These are phyloP conservation scores for Zaprionus ornatus DNA, from an alignment of 1,140 invertebrate genomes.

Conservation along the genomic window DNA sequence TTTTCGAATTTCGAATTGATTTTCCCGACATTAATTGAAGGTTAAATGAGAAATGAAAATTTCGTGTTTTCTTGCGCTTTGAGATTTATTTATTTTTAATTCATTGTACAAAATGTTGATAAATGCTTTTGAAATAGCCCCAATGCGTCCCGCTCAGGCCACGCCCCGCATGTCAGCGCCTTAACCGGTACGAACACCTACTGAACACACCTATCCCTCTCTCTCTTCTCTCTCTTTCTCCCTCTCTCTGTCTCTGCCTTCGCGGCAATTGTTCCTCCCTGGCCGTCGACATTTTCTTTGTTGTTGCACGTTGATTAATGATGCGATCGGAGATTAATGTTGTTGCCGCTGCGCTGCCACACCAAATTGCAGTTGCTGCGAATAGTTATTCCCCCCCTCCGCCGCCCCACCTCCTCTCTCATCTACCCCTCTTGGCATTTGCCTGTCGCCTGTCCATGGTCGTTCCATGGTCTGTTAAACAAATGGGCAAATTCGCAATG, in stretches of 20 bases:
- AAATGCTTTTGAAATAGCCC: slow-evolving; percentile 56
- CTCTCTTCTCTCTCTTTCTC: neutral
- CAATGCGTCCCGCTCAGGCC: neutral
- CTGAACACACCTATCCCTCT: neutral
- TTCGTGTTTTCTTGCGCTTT: slow-evolving; percentile 30
- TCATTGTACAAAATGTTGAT: slow-evolving; percentile 71
- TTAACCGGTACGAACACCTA: neutral
- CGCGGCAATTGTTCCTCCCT: neutral
- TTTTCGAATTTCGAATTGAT: neutral
- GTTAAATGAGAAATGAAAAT: slow-evolving; percentile 48
- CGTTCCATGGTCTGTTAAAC: slow-evolving; percentile 28
- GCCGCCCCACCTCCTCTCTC: neutral
- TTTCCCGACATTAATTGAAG: slow-evolving; percentile 20
- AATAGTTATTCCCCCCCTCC: slow-evolving; percentile 22
- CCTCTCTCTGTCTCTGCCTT: neutral
- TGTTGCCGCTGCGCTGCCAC: slow-evolving; percentile 34
- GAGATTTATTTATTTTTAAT: slow-evolving; percentile 57
- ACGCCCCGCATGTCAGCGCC: neutral
- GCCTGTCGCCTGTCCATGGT: slow-evolving; percentile 10
- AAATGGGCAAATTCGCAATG: slow-evolving; percentile 26
- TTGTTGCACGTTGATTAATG: slow-evolving; percentile 68
- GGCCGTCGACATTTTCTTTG: slow-evolving; percentile 31
- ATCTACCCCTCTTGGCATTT: neutral
- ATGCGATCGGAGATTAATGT: slow-evolving; percentile 73
- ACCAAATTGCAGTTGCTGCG: slow-evolving; percentile 60